Percentiles rank a stretch among this genome's conserved stretches.
Evolutionary conservation across 2,888 invertebrate genomes (phyloP).

Genomic region (Netelia inedita): DNA sequence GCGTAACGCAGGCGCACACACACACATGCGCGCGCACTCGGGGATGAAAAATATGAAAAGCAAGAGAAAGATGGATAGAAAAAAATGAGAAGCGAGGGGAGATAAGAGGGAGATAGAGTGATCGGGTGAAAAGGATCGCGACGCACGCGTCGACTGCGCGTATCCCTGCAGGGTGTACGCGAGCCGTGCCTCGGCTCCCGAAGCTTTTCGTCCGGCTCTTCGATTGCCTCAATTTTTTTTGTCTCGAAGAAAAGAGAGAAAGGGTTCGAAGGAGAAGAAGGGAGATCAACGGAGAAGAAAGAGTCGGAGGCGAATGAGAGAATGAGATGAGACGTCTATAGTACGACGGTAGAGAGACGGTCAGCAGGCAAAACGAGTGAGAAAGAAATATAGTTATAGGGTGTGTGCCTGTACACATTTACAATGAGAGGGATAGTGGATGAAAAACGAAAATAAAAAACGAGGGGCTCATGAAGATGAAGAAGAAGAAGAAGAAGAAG

Average conservation of each 20-base stretch:
- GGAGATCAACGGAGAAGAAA: conserved; percentile 50
- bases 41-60: conserved; percentile 9
- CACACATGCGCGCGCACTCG: conserved; percentile 7
- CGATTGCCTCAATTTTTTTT: conserved; percentile 19
- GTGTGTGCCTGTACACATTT: conserved; percentile 15
- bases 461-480: conserved; percentile 32
- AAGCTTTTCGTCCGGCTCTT: conserved; percentile 17
- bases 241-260: conserved; percentile 51
- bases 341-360: conserved; percentile 17
- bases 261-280: conserved; percentile 50
- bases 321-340: conserved; percentile 24
- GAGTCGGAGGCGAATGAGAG: conserved; percentile 40
- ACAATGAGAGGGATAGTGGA: conserved; percentile 54
- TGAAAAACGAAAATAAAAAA: conserved; percentile 31
- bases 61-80: neutral
- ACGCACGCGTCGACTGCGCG: conserved; percentile 37
- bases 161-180: neutral
- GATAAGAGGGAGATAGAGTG: neutral
- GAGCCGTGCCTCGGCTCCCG: conserved; percentile 20
- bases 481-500: conserved; percentile 35
- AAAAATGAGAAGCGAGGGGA: conserved; percentile 1
- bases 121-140: conserved; percentile 9
- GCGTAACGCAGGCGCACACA: conserved; percentile 2
- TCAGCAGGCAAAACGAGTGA: conserved; percentile 17
- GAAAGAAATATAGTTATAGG: conserved; percentile 44